phyloP scores from a whole-genome alignment of 2,113 vertebrate genomes.

The Craseonycteris thonglongyai region DNA sequence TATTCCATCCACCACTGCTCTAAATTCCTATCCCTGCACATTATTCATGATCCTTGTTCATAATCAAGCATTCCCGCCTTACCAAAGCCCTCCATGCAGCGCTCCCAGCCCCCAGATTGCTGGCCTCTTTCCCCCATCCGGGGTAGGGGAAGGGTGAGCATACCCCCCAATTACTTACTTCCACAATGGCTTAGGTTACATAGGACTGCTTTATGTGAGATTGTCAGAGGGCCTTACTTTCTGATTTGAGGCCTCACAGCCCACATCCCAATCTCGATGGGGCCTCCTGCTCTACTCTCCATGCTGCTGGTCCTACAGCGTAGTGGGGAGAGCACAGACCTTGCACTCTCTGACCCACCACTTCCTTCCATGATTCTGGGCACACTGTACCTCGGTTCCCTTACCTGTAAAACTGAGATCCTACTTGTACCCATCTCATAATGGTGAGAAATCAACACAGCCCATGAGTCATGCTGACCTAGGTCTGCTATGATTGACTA shows the following conservation, averaged over 20 bases:
- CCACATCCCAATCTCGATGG: not conserved
- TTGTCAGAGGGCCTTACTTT: not conserved
- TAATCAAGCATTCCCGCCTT: rapidly evolving
- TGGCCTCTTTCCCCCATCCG: rapidly evolving
- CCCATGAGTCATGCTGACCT: no score
- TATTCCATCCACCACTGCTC: not conserved
- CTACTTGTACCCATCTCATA: rapidly evolving
- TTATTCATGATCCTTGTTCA: not conserved
- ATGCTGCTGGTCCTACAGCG: not conserved
- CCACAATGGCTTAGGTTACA: not conserved
- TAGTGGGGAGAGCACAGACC: not conserved
- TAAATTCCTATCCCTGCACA: not conserved
- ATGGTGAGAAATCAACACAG: no score
- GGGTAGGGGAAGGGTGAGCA: not conserved
- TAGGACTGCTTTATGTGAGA: not conserved
- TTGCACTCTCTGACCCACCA: not conserved
- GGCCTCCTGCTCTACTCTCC: not conserved
- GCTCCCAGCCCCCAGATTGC: no score
- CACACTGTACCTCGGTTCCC: not conserved
- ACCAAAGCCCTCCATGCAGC: rapidly evolving
- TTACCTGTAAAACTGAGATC: not conserved
- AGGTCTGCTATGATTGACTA: rapidly evolving
- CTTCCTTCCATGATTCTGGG: not conserved
- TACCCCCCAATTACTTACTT: not conserved
- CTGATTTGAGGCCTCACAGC: rapidly evolving